Evolutionary conservation across 2,888 invertebrate species (phyloP).

Genomic region (Clanis bilineata): DNA sequence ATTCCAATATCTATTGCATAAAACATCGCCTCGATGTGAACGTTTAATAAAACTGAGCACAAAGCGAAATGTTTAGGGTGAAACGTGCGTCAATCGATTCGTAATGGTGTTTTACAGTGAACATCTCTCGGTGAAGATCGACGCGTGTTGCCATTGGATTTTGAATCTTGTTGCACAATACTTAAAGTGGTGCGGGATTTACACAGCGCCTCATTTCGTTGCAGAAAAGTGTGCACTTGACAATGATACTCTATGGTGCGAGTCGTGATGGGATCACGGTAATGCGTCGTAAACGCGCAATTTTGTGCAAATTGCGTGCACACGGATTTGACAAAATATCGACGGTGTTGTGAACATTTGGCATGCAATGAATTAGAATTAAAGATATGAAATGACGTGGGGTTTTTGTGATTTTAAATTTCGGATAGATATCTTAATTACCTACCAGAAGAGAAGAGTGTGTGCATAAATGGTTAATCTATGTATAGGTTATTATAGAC

Average conservation of each 20-base stretch:
- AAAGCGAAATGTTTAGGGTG: neutral
- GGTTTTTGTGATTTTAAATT: no score
- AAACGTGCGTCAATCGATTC: conserved; percentile 1
- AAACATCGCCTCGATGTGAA: neutral
- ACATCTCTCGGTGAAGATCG: neutral
- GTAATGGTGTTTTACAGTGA: conserved; percentile 2
- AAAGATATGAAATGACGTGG: no score
- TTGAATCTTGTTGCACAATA: neutral
- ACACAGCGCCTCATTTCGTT: neutral
- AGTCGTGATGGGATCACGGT: neutral
- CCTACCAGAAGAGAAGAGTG: no score
- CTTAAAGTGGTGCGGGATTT: neutral
- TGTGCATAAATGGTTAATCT: no score
- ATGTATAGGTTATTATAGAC: no score
- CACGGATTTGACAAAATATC: neutral
- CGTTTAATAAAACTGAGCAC: neutral
- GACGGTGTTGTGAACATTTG: conserved; percentile 7
- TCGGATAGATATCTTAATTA: no score
- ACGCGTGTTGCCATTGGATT: neutral
- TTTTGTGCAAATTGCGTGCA: conserved; percentile 11
- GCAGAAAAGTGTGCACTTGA: conserved; percentile 6
- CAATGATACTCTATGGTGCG: conserved; percentile 10
- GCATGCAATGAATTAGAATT: neutral
- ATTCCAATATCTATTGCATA: neutral
- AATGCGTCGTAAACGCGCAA: conserved; percentile 14